Percentiles rank a stretch among this genome's conserved stretches.
phyloP scores from a whole-genome alignment of 2,888 invertebrate genomes.

The Hedya salicella region DNA sequence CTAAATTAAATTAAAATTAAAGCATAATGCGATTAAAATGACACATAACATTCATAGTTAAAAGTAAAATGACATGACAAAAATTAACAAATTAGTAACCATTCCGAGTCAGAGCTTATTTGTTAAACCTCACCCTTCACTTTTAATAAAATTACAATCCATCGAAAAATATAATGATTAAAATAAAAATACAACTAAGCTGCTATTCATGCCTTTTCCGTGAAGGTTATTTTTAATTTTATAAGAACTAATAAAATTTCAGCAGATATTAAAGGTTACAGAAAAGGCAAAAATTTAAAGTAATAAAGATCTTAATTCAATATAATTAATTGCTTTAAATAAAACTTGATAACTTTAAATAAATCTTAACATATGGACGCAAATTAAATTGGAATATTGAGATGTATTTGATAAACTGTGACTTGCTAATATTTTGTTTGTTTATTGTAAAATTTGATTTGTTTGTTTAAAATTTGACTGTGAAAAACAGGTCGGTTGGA shows the following conservation, averaged over 20 bases:
- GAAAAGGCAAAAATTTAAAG: too few species aligned
- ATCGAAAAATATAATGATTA: background rate
- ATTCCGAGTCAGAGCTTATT: constrained; percentile 9
- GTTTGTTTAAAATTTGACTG: too few species aligned
- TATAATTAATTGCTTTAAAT: background rate
- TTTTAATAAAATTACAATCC: background rate
- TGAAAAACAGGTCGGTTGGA: too few species aligned
- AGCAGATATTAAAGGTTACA: too few species aligned
- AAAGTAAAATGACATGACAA: constrained; percentile 21
- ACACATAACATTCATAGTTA: constrained; percentile 24
- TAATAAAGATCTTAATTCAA: background rate
- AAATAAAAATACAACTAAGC: background rate
- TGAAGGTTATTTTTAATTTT: too few species aligned
- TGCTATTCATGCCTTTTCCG: background rate
- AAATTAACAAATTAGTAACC: constrained; percentile 45
- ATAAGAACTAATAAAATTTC: too few species aligned
- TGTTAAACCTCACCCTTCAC: constrained; percentile 46
- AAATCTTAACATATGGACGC: background rate
- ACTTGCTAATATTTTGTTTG: too few species aligned
- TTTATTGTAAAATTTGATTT: too few species aligned
- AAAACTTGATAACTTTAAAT: background rate
- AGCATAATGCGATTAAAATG: constrained; percentile 2
- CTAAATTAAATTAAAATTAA: constrained; percentile 4
- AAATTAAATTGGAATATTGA: background rate
- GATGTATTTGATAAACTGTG: background rate